A percentile compares a stretch with the other conserved stretches of the same genome.
Evolutionary conservation across 2,888 invertebrate species (phyloP).

Genomic region (Drosophila leonis): DNA sequence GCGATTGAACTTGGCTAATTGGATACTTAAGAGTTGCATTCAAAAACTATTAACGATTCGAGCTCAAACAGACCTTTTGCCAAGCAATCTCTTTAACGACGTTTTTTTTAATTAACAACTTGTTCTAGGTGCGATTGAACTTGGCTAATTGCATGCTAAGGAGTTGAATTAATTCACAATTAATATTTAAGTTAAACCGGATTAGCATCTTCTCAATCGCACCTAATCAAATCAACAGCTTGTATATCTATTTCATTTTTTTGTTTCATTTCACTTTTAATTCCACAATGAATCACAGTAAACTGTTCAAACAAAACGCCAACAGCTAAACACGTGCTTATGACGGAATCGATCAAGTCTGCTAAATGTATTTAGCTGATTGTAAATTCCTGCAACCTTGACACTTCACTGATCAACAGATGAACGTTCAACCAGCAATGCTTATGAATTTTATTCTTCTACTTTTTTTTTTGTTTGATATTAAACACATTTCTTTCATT

Average conservation of each 20-base stretch:
- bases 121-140: conserved; percentile 1
- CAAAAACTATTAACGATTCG: not conserved
- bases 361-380: conserved; percentile 20
- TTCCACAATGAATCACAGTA: not conserved
- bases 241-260: not conserved
- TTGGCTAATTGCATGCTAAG: not conserved
- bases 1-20: conserved; percentile 3
- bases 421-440: conserved; percentile 6
- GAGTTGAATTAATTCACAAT: not conserved
- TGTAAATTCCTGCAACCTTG: conserved; percentile 35
- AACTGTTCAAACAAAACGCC: not conserved
- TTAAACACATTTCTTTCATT: conserved; percentile 38
- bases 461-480: conserved; percentile 19
- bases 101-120: conserved; percentile 1
- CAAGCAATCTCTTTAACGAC: not conserved
- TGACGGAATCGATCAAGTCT: not conserved
- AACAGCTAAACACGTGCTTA: conserved; percentile 7
- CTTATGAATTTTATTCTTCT: conserved; percentile 18
- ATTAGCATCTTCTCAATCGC: not conserved
- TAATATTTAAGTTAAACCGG: not conserved
- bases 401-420: conserved; percentile 18
- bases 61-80: not conserved
- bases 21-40: not conserved
- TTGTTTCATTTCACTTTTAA: not conserved
- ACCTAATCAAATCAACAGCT: not conserved